A percentile compares a stretch with the other conserved stretches of the same genome.
Evolutionary conservation across 1,140 invertebrate genomes (phyloP).

Genomic region (Acarapis woodi): DNA sequence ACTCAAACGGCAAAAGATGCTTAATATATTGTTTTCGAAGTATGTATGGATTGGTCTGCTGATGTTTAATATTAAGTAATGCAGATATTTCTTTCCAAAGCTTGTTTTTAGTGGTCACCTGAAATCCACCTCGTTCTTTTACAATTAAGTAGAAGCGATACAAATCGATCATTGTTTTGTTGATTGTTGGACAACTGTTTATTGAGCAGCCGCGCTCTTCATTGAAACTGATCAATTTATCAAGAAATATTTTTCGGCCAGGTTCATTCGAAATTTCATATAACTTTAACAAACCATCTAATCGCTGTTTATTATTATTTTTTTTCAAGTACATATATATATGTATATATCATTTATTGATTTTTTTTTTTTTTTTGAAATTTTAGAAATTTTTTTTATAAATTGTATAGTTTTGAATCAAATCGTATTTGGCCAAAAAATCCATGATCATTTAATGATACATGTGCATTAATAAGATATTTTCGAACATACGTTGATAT

Average conservation of each 20-base stretch:
- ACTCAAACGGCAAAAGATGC: constrained; percentile 77
- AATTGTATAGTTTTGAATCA: too few species aligned
- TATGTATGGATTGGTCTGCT: constrained; percentile 84
- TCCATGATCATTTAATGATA: too few species aligned
- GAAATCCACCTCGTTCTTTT: constrained; percentile 81
- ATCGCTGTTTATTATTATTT: too few species aligned
- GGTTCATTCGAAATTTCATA: constrained; percentile 68
- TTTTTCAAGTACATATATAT: too few species aligned
- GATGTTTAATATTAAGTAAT: constrained; percentile 32
- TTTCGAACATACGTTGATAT: too few species aligned
- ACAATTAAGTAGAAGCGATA: constrained; percentile 79
- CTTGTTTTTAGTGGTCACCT: constrained; percentile 91
- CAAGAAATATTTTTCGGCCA: constrained; percentile 59
- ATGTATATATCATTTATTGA: too few species aligned
- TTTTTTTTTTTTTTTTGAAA: too few species aligned
- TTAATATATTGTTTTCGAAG: constrained; percentile 90
- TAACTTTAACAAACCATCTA: constrained; percentile 14
- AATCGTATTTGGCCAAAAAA: too few species aligned
- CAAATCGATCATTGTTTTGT: constrained; percentile 88
- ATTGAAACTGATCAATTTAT: constrained; percentile 70
- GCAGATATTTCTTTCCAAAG: constrained; percentile 94
- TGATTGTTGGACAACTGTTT: constrained; percentile 78
- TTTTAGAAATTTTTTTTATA: too few species aligned
- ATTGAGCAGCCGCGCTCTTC: constrained; percentile 72
- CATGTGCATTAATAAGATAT: too few species aligned